A percentile compares a stretch with the other conserved stretches of the same genome.
Evolutionary conservation across 2,797 vertebrate genomes (phyloP).

Genomic region (Hippopotamyrus pictus): DNA sequence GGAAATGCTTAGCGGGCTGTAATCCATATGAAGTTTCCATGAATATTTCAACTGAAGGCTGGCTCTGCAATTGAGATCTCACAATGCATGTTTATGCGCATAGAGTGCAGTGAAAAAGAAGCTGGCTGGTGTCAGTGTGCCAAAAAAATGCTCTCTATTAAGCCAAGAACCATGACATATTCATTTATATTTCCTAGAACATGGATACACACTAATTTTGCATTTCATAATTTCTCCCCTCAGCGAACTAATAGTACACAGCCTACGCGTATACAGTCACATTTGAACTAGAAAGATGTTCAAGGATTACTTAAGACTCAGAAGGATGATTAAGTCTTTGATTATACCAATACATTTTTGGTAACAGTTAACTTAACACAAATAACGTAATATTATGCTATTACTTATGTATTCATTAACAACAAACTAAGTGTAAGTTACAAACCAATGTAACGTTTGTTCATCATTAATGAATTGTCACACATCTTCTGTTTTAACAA

Average conservation of each 20-base stretch:
- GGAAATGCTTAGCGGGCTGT: neutral
- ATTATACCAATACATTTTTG: neutral
- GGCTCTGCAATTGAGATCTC: neutral
- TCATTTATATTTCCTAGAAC: neutral
- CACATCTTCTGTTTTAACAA: neutral
- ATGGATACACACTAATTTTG: neutral
- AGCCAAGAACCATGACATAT: constrained; percentile 13
- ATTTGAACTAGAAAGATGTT: neutral
- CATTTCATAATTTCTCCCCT: neutral
- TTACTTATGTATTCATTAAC: neutral
- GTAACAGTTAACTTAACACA: neutral
- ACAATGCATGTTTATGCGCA: neutral
- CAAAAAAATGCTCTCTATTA: neutral
- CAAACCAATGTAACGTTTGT: neutral
- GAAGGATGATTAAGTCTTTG: neutral
- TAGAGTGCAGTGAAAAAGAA: neutral
- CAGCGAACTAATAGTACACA: neutral
- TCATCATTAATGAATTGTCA: neutral
- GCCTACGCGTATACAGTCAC: neutral
- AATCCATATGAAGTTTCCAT: neutral
- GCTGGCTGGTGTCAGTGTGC: neutral
- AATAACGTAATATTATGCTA: neutral
- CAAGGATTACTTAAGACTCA: neutral
- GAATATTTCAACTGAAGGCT: neutral
- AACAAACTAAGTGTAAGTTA: neutral